These are phyloP conservation scores for Prolemur simus DNA, from an alignment of 2,113 vertebrate species.

Conservation along the genomic window DNA sequence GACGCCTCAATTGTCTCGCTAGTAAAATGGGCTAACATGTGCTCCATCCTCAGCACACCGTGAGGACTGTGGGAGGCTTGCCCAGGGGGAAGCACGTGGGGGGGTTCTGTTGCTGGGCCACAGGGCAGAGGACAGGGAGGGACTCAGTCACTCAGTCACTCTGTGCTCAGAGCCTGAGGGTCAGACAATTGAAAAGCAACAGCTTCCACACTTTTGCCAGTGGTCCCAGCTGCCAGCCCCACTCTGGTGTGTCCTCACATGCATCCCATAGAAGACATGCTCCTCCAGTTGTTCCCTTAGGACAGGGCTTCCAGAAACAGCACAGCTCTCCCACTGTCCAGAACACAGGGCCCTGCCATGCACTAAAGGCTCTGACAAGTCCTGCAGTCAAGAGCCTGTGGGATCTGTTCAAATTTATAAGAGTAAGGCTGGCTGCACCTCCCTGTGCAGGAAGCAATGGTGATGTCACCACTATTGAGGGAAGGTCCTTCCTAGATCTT, in stretches of 20 bases:
- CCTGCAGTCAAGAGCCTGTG: background rate
- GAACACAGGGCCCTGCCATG: accelerated
- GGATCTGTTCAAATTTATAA: background rate
- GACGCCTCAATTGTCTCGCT: background rate
- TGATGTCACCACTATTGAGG: accelerated
- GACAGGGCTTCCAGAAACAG: background rate
- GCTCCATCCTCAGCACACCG: accelerated
- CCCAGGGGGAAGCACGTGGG: too few relatives aligned
- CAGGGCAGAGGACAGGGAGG: background rate
- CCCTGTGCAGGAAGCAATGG: background rate
- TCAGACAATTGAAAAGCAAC: background rate
- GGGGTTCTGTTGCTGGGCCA: too few relatives aligned
- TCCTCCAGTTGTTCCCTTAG: background rate
- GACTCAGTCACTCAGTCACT: background rate
- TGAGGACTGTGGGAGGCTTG: background rate
- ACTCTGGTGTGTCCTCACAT: background rate
- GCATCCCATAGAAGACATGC: too few relatives aligned
- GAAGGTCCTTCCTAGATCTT: background rate
- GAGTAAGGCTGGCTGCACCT: background rate
- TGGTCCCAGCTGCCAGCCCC: background rate
- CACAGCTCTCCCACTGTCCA: accelerated
- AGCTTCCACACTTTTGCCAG: too few relatives aligned
- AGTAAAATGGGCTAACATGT: background rate
- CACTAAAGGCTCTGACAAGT: background rate
- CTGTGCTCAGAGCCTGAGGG: background rate